Evolutionary conservation across 2,113 vertebrate species (phyloP), one percentile per base, ranked within the genome.

Genomic region (Alces alces): DNA sequence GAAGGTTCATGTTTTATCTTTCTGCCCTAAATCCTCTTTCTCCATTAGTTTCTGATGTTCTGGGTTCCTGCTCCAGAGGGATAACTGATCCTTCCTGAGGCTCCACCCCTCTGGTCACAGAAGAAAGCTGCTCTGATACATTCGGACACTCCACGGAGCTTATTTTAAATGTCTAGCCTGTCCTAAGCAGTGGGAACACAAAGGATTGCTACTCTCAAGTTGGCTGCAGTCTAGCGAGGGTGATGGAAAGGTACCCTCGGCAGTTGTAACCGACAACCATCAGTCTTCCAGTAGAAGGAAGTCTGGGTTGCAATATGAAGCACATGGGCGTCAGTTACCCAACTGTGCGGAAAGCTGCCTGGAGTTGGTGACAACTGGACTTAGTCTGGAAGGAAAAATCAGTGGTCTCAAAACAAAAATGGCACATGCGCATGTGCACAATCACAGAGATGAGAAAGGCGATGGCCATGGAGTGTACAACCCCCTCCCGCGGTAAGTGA

Each of bases 391-490:
- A 70, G 19, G 57, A 80, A 70, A 93, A 82, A n/a, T 9, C 93
- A 12, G 21, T 28, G 33, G 21, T 79, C 27, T n/a, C 39, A 66
- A 58, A 94, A 30, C 55, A 86, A 85, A 84, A 86, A n/a, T 7
- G 64, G 19, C 11, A 60, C 15, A 27, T 2, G 6, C 52, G 0
- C 5, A 15, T 19, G 2, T n/a, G 2, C 43, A 66, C 12, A 33
- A 6, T 78, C 19, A 25, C 21, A 57, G 45, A 86, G 50, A 39
- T 43, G 33, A 70, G 16, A 83, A 61, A 33, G 7, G n/a, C 0
- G 0, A 73, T 14, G 54, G 6, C 21, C 9, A 3, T 11, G 8
- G 0, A 14, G 47, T 3, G 13, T 39, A 1, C 30, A 33, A n/a
- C 57, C 21, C 16, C 5, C 6, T 55, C 5, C 39, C 19, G 78